phyloP scores from a whole-genome alignment of 92 coral and sea anemone genomes.

The Bergia sp. region DNA sequence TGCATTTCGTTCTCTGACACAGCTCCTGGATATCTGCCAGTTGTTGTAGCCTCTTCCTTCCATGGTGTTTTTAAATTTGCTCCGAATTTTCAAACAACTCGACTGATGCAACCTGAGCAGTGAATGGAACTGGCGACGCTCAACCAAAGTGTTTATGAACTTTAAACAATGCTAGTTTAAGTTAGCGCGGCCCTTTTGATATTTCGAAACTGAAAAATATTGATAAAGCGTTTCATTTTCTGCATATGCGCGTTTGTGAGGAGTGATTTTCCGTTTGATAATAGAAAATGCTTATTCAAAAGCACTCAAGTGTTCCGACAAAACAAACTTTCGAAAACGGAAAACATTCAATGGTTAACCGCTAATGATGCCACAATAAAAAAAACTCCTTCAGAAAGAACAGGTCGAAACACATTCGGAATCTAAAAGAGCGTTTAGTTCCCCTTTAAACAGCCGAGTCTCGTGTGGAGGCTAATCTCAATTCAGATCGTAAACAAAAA shows the following conservation, averaged over 20 bases:
- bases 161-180: not conserved
- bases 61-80: not conserved
- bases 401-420: not conserved
- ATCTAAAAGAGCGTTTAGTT: not conserved
- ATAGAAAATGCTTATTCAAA: not conserved
- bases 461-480: not conserved
- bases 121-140: not conserved
- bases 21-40: constrained; percentile 47
- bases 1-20: constrained; percentile 53
- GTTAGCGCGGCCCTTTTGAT: not conserved
- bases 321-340: not conserved
- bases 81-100: not conserved
- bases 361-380: not conserved
- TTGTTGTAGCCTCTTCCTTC: not conserved
- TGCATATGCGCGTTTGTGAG: not conserved
- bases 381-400: not conserved
- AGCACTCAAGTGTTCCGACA: not conserved
- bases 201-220: constrained; percentile 21
- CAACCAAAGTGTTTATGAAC: not conserved
- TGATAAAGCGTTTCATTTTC: not conserved
- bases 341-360: not conserved
- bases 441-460: not conserved
- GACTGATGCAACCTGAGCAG: not conserved
- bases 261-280: not conserved
- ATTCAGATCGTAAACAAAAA: not conserved